Evolutionary conservation across 2,888 invertebrate species (phyloP).

Genomic region (Platycheirus albimanus): DNA sequence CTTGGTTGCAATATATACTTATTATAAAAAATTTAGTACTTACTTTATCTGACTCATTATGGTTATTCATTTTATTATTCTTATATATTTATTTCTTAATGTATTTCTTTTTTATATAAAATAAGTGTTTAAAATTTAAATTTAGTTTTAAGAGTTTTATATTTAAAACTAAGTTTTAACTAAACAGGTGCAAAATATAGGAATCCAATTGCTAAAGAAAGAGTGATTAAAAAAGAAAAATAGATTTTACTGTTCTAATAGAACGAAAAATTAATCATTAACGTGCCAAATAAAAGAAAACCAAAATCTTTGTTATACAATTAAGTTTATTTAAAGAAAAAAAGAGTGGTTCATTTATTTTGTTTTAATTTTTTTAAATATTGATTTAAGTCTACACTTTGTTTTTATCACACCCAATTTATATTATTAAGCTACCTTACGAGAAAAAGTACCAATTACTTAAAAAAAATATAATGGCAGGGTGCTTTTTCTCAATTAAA

Average conservation of each 20-base stretch:
- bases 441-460: slow-evolving; percentile 26
- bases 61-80: not conserved
- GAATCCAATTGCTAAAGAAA: slow-evolving; percentile 24
- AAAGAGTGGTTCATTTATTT: slow-evolving; percentile 18
- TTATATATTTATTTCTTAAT: slow-evolving; percentile 4
- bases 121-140: not conserved
- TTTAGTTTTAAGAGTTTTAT: slow-evolving; percentile 4
- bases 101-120: slow-evolving; percentile 1
- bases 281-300: slow-evolving; percentile 64
- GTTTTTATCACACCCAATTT: slow-evolving; percentile 51
- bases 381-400: slow-evolving; percentile 44
- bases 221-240: not conserved
- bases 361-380: slow-evolving; percentile 19
- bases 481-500: slow-evolving; percentile 54
- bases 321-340: slow-evolving; percentile 20
- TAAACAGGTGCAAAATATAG: slow-evolving; percentile 43
- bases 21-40: slow-evolving; percentile 27
- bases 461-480: too few relatives aligned
- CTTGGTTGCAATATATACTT: slow-evolving; percentile 47
- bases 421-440: too few relatives aligned
- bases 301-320: slow-evolving; percentile 50
- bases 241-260: slow-evolving; percentile 27
- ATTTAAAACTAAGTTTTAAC: slow-evolving; percentile 10
- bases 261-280: slow-evolving; percentile 52
- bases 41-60: not conserved